These are phyloP conservation scores for Gnathonemus echidnorhynchus DNA, from an alignment of 2,113 vertebrate species.

Conservation along the genomic window DNA sequence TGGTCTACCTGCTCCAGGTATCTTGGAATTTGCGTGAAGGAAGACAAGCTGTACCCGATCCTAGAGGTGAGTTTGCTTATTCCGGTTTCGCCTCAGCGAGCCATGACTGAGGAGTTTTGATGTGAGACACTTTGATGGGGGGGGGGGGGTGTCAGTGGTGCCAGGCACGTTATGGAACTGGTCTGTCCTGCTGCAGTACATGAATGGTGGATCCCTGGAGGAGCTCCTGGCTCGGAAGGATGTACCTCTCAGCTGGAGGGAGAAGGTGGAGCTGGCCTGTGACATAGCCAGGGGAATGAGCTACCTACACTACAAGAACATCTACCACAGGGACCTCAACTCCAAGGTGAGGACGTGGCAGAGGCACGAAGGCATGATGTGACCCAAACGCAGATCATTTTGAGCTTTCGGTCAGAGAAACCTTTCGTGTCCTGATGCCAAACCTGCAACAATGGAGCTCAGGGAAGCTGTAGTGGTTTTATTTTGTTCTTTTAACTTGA, in stretches of 20 bases:
- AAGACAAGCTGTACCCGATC: slow-evolving; percentile 65
- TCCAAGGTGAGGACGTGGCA: slow-evolving; percentile 54
- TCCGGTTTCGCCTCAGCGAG: background rate
- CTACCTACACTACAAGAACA: slow-evolving; percentile 66
- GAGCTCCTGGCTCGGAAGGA: slow-evolving; percentile 61
- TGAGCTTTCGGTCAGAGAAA: background rate
- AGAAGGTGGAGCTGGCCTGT: slow-evolving; percentile 61
- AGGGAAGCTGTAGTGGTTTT: background rate
- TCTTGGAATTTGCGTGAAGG: slow-evolving; percentile 65
- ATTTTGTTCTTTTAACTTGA: background rate
- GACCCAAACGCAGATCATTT: background rate
- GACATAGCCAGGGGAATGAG: slow-evolving; percentile 67
- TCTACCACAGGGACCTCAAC: slow-evolving; percentile 70
- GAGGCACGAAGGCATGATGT: background rate
- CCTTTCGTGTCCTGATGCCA: background rate
- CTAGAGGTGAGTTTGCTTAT: slow-evolving; percentile 55
- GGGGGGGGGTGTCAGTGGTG: background rate
- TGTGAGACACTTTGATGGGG: background rate
- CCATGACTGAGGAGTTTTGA: background rate
- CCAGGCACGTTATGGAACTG: background rate
- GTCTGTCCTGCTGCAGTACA: slow-evolving; percentile 45
- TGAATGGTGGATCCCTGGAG: slow-evolving; percentile 66
- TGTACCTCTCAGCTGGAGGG: slow-evolving; percentile 55
- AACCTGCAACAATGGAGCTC: background rate
- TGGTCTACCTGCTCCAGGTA: slow-evolving; percentile 47